phyloP scores from a whole-genome alignment of 2,113 vertebrate genomes.

The Corythaeola cristata region DNA sequence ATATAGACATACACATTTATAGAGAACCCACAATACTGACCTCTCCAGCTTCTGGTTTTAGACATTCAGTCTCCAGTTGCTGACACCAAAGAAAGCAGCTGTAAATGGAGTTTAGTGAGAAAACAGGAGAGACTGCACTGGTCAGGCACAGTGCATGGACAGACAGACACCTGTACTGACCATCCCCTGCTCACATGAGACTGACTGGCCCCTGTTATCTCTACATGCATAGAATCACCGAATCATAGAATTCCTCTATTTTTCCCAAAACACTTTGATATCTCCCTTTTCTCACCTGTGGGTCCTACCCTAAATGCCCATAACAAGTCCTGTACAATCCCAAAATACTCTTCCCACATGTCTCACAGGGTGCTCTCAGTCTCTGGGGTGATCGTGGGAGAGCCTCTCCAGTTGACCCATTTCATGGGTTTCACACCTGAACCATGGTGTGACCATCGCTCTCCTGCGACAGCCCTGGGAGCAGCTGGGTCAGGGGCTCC shows the following conservation, averaged over 20 bases:
- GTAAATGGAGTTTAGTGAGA: not conserved
- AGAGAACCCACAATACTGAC: not conserved
- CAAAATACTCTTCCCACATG: not conserved
- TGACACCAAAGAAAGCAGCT: not conserved
- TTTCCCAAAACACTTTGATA: not conserved
- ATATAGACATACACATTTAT: not conserved
- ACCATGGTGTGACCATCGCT: not conserved
- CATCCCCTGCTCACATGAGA: not conserved
- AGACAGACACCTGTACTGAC: not conserved
- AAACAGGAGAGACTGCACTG: not conserved
- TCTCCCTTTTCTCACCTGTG: not conserved
- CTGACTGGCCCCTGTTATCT: not conserved
- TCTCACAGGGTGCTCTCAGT: not conserved
- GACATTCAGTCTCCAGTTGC: not conserved
- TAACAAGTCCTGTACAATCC: not conserved
- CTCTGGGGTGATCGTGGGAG: not conserved
- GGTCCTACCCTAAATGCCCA: not conserved
- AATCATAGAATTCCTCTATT: not conserved
- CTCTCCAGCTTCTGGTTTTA: not conserved
- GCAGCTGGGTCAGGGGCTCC: not conserved
- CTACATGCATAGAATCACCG: not conserved
- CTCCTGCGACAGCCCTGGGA: not conserved
- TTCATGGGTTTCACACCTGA: not conserved
- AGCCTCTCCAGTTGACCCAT: not conserved
- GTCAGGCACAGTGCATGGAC: not conserved